Conservation (phyloP, 2,888 invertebrate species). For the Syrphus vitripennis region DNA sequence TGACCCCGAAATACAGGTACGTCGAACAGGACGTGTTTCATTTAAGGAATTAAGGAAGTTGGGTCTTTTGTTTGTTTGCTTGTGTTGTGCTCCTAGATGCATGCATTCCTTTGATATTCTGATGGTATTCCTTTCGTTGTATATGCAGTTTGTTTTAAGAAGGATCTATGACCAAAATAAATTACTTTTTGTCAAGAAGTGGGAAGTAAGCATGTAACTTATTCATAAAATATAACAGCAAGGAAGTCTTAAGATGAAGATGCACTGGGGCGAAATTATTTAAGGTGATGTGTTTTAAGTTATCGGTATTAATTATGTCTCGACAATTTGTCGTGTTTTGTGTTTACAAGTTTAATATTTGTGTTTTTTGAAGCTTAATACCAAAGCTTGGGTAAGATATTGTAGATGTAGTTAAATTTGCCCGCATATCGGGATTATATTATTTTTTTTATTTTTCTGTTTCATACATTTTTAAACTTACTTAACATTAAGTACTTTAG, state of each 20-base stretch:
- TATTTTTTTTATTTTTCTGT: too few species aligned
- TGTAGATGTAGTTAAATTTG: too few species aligned
- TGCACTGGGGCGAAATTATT: not conserved
- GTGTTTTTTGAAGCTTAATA: too few species aligned
- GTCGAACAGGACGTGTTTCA: not conserved
- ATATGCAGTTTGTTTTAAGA: not conserved
- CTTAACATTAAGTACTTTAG: too few species aligned
- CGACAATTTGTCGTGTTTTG: not conserved
- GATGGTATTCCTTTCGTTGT: not conserved
- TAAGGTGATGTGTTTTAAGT: not conserved
- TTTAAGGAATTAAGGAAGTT: not conserved
- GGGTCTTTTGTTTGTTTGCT: not conserved
- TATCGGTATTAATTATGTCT: not conserved
- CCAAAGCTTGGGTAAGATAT: too few species aligned
- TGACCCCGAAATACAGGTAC: conserved; percentile 24
- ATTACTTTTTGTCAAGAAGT: not conserved
- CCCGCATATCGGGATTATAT: too few species aligned
- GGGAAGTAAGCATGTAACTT: not conserved
- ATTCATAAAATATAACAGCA: not conserved
- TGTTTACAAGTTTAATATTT: too few species aligned
- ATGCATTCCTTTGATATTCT: not conserved
- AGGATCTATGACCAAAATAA: conserved; percentile 14
- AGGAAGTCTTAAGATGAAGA: not conserved
- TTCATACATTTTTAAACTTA: too few species aligned
- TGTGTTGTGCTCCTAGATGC: not conserved